These are phyloP conservation scores for Microcebus jonahi DNA, from an alignment of 2,113 vertebrate species.

Conservation along the genomic window DNA sequence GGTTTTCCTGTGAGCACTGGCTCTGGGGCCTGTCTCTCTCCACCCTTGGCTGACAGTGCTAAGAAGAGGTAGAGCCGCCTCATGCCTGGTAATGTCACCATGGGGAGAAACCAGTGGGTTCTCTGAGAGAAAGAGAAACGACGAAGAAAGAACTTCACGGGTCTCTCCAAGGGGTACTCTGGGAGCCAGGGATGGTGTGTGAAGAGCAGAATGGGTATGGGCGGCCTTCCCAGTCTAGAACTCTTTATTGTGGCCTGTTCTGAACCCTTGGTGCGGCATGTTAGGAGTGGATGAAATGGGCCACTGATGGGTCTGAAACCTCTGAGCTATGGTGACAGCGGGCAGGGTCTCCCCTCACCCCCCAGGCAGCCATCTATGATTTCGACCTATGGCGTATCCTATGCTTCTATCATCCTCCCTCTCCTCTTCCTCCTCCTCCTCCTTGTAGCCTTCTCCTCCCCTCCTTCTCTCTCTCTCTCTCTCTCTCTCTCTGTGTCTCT, in stretches of 20 bases:
- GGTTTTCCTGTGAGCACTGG: background rate
- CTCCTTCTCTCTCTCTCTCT: background rate
- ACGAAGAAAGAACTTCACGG: background rate
- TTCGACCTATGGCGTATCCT: background rate
- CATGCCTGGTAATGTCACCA: background rate
- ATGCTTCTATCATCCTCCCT: background rate
- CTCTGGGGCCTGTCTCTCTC: background rate
- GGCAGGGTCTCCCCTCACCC: background rate
- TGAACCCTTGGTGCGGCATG: background rate
- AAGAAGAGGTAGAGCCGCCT: no score
- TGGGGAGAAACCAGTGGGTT: background rate
- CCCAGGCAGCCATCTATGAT: background rate
- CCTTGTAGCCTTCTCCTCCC: no score
- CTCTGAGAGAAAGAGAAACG: background rate
- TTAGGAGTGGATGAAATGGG: background rate
- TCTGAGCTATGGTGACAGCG: background rate
- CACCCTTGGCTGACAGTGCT: background rate
- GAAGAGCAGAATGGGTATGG: background rate
- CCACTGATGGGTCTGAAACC: background rate
- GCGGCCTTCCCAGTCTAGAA: background rate
- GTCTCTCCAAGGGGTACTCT: fast-evolving
- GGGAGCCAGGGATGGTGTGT: fast-evolving
- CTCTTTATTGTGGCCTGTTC: background rate
- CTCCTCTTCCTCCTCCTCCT: background rate
- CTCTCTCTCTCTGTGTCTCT: background rate